Percentiles rank a stretch among this genome's conserved stretches.
These are phyloP conservation scores for Alca torda DNA, from an alignment of 2,797 vertebrate genomes.

Conservation along the genomic window DNA sequence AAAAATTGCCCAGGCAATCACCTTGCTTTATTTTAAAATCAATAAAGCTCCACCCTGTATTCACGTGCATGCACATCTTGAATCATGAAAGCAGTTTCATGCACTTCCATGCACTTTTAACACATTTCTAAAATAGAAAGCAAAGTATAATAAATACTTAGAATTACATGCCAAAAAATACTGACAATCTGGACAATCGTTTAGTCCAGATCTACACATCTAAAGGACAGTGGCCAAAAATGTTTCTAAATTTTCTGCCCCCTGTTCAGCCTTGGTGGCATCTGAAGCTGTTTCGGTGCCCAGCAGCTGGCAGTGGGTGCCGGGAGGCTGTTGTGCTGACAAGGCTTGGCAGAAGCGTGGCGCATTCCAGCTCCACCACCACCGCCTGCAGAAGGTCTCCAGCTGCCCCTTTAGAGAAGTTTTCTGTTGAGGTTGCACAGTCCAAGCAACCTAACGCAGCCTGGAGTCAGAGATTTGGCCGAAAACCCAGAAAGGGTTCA, in stretches of 20 bases:
- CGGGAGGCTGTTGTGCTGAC: neutral
- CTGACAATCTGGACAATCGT: neutral
- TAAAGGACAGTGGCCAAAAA: neutral
- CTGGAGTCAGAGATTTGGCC: neutral
- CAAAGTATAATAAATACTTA: neutral
- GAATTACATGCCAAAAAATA: neutral
- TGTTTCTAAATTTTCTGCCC: neutral
- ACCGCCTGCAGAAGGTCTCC: neutral
- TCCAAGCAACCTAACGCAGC: neutral
- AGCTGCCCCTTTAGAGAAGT: neutral
- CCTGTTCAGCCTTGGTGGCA: neutral
- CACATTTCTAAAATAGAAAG: neutral
- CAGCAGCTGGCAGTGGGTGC: neutral
- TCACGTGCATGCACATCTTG: fast-evolving
- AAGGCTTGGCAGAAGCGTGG: neutral
- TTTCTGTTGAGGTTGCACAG: neutral
- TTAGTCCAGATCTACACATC: neutral
- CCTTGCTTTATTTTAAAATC: neutral
- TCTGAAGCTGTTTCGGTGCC: neutral
- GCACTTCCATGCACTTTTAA: neutral
- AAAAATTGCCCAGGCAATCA: neutral
- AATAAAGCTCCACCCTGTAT: neutral
- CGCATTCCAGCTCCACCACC: neutral
- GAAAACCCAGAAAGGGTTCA: neutral
- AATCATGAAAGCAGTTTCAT: neutral